These are phyloP conservation scores for Rhagologus leucostigma DNA, from an alignment of 2,113 vertebrate species.

Conservation along the genomic window DNA sequence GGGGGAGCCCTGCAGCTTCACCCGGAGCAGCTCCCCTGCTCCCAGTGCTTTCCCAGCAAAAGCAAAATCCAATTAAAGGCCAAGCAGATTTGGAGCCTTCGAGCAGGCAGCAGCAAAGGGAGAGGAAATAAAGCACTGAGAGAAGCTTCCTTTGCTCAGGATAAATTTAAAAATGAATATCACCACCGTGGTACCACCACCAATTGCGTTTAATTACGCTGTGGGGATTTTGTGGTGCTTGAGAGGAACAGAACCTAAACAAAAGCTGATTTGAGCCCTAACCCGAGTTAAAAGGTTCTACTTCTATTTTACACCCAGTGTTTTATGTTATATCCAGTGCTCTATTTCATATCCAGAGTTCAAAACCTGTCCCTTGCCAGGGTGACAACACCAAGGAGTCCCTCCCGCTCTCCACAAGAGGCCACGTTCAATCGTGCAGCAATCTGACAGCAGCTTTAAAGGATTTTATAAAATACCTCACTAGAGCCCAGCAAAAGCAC, in stretches of 20 bases:
- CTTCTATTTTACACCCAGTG: not conserved
- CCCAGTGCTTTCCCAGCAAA: not conserved
- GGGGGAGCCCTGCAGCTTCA: too few species aligned
- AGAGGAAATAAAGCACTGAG: not conserved
- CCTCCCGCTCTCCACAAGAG: not conserved
- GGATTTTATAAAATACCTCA: not conserved
- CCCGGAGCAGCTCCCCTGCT: not conserved
- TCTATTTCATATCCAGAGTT: not conserved
- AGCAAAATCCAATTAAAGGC: not conserved
- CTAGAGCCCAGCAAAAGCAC: not conserved
- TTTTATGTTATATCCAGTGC: too few species aligned
- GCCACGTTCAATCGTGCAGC: not conserved
- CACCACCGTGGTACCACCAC: rapidly evolving
- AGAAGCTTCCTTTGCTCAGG: not conserved
- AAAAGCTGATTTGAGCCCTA: not conserved
- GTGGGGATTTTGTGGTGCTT: not conserved
- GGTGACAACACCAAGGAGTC: not conserved
- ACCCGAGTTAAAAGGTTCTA: rapidly evolving
- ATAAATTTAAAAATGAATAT: rapidly evolving
- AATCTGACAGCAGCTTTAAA: not conserved
- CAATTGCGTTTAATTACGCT: not conserved
- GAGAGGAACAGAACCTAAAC: not conserved
- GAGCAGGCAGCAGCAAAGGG: not conserved
- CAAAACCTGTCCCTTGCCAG: not conserved
- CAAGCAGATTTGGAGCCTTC: not conserved